Percentiles rank a stretch among this genome's conserved stretches.
Evolutionary conservation across 2,797 vertebrate species (phyloP).

Genomic region (Eremophila alpestris): DNA sequence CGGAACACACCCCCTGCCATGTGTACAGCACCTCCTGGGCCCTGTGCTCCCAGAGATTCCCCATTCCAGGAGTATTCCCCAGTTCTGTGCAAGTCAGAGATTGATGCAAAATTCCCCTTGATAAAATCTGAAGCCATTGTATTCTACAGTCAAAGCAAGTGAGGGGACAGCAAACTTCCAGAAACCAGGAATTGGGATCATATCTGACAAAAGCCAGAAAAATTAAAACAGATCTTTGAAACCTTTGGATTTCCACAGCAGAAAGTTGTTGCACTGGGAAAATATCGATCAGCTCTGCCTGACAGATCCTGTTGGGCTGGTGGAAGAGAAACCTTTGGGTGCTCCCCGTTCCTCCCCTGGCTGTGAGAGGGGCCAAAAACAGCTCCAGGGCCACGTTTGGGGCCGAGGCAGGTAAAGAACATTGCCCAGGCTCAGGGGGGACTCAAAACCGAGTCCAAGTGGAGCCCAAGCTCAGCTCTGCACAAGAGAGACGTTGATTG

Average conservation of each 20-base stretch:
- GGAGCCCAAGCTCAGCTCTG: slow-evolving; percentile 46
- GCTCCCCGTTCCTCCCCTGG: background rate
- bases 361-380: slow-evolving; percentile 3
- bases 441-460: background rate
- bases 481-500: slow-evolving; percentile 59
- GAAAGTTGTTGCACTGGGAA: background rate
- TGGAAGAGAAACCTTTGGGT: background rate
- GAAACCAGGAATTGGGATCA: background rate
- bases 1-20: background rate
- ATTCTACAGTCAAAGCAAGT: fast-evolving
- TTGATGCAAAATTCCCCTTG: background rate
- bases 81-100: background rate
- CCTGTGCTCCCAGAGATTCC: background rate
- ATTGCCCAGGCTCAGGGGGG: slow-evolving; percentile 39
- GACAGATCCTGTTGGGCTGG: background rate
- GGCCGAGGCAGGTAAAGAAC: slow-evolving; percentile 20
- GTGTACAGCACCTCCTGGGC: fast-evolving
- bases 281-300: background rate
- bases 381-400: background rate
- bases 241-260: background rate
- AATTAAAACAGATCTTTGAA: background rate
- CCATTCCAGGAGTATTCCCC: background rate
- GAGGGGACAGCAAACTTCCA: background rate
- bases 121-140: background rate
- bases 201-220: background rate